These are phyloP conservation scores for Ernsta delagoae DNA, from an alignment of 2,888 invertebrate genomes.

Conservation along the genomic window DNA sequence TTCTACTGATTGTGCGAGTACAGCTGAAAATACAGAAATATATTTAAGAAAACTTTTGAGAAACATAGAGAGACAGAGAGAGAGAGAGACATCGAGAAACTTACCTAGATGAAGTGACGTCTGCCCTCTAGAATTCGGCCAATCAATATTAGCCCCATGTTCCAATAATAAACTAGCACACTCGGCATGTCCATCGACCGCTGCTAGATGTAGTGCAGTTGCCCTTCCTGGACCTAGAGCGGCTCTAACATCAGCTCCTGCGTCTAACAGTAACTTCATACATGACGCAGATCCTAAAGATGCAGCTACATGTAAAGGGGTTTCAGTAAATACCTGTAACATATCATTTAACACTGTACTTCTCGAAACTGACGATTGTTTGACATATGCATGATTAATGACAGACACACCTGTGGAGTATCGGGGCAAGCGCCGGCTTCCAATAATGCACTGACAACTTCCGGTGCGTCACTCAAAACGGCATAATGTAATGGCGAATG, in stretches of 20 bases:
- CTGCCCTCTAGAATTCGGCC: conserved; percentile 90
- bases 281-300: conserved; percentile 89
- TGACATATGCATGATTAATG: conserved; percentile 39
- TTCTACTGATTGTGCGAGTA: conserved; percentile 91
- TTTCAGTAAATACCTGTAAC: conserved; percentile 91
- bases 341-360: conserved; percentile 19
- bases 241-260: conserved; percentile 92
- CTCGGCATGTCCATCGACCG: conserved; percentile 93
- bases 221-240: conserved; percentile 89
- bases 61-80: no score
- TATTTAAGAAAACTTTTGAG: no score
- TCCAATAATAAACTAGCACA: conserved; percentile 90
- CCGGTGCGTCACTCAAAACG: conserved; percentile 89
- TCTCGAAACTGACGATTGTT: conserved; percentile 34
- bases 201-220: conserved; percentile 94
- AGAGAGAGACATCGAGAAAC: not conserved
- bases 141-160: conserved; percentile 90
- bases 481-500: conserved; percentile 94
- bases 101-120: conserved; percentile 91
- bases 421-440: conserved; percentile 93
- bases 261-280: conserved; percentile 89
- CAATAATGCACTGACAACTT: conserved; percentile 90
- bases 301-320: conserved; percentile 93
- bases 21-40: conserved; percentile 80
- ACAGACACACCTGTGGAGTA: conserved; percentile 88